A percentile compares a stretch with the other conserved stretches of the same genome.
Evolutionary conservation across 2,888 invertebrate genomes (phyloP).

Genomic region (Chrysolina oricalcia): DNA sequence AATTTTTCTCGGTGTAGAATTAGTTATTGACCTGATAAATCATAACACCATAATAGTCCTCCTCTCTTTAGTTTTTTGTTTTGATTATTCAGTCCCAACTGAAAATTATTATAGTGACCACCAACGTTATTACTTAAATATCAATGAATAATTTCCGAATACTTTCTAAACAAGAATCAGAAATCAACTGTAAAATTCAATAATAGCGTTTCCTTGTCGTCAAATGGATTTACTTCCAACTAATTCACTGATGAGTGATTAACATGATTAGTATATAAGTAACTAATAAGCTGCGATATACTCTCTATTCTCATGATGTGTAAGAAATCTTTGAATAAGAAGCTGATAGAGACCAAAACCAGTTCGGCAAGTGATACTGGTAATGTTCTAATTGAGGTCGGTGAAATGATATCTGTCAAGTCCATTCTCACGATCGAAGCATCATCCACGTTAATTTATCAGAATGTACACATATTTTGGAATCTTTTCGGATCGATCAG

Average conservation of each 20-base stretch:
- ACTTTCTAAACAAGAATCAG: not conserved
- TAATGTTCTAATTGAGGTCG: conserved; percentile 25
- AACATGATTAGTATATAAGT: not conserved
- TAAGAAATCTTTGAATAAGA: conserved; percentile 7
- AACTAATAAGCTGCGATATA: not conserved
- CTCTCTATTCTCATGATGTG: not conserved
- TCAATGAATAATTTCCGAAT: not conserved
- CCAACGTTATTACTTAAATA: too few species aligned
- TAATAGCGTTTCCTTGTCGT: conserved; percentile 4
- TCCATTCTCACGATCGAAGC: conserved; percentile 22
- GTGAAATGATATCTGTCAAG: conserved; percentile 21
- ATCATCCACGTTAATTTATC: not conserved
- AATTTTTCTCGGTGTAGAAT: too few species aligned
- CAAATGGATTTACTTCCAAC: not conserved
- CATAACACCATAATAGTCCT: too few species aligned
- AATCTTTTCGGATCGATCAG: not conserved
- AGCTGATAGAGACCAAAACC: conserved; percentile 2
- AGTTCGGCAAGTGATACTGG: conserved; percentile 5
- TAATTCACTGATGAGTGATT: conserved; percentile 6
- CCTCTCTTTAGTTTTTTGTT: too few species aligned
- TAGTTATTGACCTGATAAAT: too few species aligned
- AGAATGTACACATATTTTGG: not conserved
- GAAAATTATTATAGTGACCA: too few species aligned
- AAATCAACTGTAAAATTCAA: not conserved
- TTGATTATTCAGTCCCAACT: too few species aligned